These are phyloP conservation scores for Hemibagrus wyckioides DNA, from an alignment of 2,113 vertebrate genomes.

Conservation along the genomic window DNA sequence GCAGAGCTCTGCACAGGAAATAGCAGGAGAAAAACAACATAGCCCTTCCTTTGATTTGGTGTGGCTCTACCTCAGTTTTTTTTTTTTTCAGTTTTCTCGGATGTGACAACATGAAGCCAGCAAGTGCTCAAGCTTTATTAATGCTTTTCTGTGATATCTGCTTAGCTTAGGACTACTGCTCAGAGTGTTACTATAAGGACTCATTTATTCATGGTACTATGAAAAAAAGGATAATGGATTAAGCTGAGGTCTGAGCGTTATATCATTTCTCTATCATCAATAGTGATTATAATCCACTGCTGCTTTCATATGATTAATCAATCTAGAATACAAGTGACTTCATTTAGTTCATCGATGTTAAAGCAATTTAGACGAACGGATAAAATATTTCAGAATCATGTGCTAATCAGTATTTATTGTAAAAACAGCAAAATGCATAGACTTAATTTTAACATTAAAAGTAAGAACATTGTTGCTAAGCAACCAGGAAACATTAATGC, in stretches of 20 bases:
- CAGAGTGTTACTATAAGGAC: background rate
- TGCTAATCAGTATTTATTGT: background rate
- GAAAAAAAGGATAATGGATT: background rate
- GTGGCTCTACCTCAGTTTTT: background rate
- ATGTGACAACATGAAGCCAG: background rate
- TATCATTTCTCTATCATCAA: background rate
- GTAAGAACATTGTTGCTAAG: background rate
- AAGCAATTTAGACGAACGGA: background rate
- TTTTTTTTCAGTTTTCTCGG: too few relatives aligned
- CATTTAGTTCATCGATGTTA: too few relatives aligned
- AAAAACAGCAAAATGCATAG: background rate
- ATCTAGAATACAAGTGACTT: background rate
- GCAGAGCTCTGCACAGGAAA: slow-evolving; percentile 4
- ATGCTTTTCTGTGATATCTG: background rate
- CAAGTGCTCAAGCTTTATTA: background rate
- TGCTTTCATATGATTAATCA: background rate
- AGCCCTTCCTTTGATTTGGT: background rate
- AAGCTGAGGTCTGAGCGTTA: background rate
- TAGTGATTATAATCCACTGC: background rate
- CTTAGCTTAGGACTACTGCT: background rate
- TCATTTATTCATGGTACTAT: background rate
- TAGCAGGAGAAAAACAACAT: background rate
- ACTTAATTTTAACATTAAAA: background rate
- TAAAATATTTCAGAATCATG: background rate
- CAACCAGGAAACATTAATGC: background rate